Evolutionary conservation across 2,797 vertebrate species (phyloP).

Genomic region (Darevskia mixta): DNA sequence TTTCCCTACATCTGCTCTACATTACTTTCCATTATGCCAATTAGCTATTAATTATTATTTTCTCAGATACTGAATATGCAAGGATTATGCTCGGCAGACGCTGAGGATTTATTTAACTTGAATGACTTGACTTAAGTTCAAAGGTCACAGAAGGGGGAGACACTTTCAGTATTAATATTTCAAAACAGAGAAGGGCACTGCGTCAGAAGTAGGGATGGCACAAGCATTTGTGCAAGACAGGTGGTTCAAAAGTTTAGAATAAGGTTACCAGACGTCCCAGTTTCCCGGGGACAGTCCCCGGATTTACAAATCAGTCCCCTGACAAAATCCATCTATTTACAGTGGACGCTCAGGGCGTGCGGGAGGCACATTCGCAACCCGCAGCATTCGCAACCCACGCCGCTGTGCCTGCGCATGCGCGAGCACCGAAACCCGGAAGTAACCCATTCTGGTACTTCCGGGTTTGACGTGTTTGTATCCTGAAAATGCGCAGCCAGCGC

Average conservation of each 20-base stretch:
- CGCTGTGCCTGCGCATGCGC: too few species aligned
- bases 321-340: too few species aligned
- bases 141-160: constrained; percentile 62
- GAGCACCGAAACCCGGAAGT: too few species aligned
- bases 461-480: too few species aligned
- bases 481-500: too few species aligned
- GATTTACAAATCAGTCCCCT: too few species aligned
- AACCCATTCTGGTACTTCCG: too few species aligned
- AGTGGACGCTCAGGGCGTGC: too few species aligned
- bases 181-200: constrained; percentile 52
- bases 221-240: not conserved
- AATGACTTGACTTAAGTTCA: constrained; percentile 63
- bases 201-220: not conserved
- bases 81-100: constrained; percentile 75
- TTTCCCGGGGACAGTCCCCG: too few species aligned
- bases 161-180: constrained; percentile 55
- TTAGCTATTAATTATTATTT: constrained; percentile 83
- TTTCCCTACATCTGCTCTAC: constrained; percentile 80
- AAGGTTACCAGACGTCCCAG: too few species aligned
- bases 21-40: constrained; percentile 80
- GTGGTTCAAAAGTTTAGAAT: not conserved
- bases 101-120: constrained; percentile 77
- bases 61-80: constrained; percentile 75
- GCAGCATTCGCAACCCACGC: too few species aligned
- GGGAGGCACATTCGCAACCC: too few species aligned